Conservation (phyloP, 2,888 invertebrate species). For the Apamea sordens region DNA sequence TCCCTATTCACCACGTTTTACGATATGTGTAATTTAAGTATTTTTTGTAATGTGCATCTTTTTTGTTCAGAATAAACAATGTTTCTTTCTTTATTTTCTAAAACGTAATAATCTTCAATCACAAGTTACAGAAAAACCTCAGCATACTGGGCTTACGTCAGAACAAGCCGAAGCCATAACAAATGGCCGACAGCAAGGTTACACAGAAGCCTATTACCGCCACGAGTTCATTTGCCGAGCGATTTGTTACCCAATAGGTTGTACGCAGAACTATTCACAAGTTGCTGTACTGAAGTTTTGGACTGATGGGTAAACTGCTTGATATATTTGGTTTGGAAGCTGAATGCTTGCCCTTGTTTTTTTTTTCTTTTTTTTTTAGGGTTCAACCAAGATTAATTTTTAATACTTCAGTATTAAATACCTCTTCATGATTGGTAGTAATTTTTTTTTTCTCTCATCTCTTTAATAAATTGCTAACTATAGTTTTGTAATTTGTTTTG, state of each 20-base stretch:
- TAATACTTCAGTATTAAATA: no score
- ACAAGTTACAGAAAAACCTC: constrained; percentile 13
- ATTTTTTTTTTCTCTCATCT: no score
- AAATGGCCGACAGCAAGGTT: constrained; percentile 58
- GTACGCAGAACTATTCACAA: constrained; percentile 42
- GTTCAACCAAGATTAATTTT: no score
- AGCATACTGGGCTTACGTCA: constrained; percentile 15
- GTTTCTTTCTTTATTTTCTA: background rate
- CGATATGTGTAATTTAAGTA: no score
- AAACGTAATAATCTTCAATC: background rate
- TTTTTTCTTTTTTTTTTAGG: no score
- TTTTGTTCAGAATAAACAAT: background rate
- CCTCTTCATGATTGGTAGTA: no score
- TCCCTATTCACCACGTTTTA: no score
- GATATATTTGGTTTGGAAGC: no score
- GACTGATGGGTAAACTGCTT: constrained; percentile 29
- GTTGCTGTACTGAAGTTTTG: background rate
- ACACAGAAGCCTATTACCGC: constrained; percentile 59
- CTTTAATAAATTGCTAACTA: no score
- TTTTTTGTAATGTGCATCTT: background rate
- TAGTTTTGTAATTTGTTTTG: no score
- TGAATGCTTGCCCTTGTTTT: no score
- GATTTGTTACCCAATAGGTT: constrained; percentile 48
- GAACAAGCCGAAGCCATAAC: constrained; percentile 61
- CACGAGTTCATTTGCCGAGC: constrained; percentile 51